Percentiles rank a stretch among this genome's conserved stretches.
phyloP scores from a whole-genome alignment of 1,140 invertebrate species.

The Papilio helenus region DNA sequence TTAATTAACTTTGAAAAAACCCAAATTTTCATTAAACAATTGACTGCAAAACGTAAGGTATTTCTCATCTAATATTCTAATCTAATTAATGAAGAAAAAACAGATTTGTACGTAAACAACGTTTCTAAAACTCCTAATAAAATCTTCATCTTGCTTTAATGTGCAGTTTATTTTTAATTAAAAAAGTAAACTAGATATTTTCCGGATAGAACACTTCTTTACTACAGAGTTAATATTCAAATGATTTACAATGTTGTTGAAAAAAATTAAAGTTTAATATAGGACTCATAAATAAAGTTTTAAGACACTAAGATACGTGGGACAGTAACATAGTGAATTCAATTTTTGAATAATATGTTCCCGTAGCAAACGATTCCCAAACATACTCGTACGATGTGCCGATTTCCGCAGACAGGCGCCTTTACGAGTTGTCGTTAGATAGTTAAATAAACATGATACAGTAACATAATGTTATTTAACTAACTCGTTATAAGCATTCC shows the following conservation, averaged over 20 bases:
- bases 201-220: not conserved
- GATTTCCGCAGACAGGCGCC: slow-evolving; percentile 36
- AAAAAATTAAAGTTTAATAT: too few relatives aligned
- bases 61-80: not conserved
- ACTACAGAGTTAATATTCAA: too few relatives aligned
- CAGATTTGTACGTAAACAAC: not conserved
- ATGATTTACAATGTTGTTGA: too few relatives aligned
- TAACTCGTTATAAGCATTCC: not conserved
- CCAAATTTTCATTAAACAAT: not conserved
- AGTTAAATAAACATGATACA: slow-evolving; percentile 27
- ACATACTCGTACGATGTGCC: not conserved
- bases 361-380: not conserved
- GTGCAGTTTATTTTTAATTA: not conserved
- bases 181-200: not conserved
- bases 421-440: not conserved
- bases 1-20: not conserved
- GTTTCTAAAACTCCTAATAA: not conserved
- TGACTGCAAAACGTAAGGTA: not conserved
- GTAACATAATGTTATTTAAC: not conserved
- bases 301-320: too few relatives aligned
- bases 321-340: too few relatives aligned
- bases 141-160: not conserved
- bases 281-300: too few relatives aligned
- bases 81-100: not conserved
- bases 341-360: not conserved